A percentile compares a stretch with the other conserved stretches of the same genome.
phyloP scores from a whole-genome alignment of 2,888 invertebrate species.

The Nipponacmea schrenckii region DNA sequence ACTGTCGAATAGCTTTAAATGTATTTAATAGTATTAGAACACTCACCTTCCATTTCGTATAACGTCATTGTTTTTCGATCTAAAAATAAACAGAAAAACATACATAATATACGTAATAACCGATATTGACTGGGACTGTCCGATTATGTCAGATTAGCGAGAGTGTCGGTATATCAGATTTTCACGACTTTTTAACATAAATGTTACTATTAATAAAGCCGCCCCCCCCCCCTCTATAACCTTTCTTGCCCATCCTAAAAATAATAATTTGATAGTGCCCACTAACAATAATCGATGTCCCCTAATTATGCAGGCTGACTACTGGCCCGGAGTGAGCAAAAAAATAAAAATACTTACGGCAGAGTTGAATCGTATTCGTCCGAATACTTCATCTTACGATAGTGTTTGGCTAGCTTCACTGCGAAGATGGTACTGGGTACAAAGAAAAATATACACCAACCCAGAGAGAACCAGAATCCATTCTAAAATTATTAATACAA shows the following conservation, averaged over 20 bases:
- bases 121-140: too few relatives aligned
- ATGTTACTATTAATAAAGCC: too few relatives aligned
- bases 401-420: conserved; percentile 76
- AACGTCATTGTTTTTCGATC: not conserved
- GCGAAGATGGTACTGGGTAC: conserved; percentile 82
- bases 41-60: not conserved
- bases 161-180: too few relatives aligned
- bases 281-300: too few relatives aligned
- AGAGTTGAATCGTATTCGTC: conserved; percentile 11
- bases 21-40: not conserved
- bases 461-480: conserved; percentile 90
- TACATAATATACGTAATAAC: too few relatives aligned
- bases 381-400: conserved; percentile 29
- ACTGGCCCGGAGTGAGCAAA: not conserved
- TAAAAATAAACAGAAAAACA: not conserved
- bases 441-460: conserved; percentile 84
- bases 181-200: too few relatives aligned
- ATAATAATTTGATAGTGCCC: too few relatives aligned
- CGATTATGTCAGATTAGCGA: too few relatives aligned
- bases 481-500: conserved; percentile 73
- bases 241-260: too few relatives aligned
- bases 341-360: not conserved
- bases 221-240: too few relatives aligned
- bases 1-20: not conserved
- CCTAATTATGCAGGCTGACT: too few relatives aligned